A percentile compares a stretch with the other conserved stretches of the same genome.
These are phyloP conservation scores for Henricia sp. DNA, from an alignment of 53 echinoderm and acorn worm species.

Conservation along the genomic window DNA sequence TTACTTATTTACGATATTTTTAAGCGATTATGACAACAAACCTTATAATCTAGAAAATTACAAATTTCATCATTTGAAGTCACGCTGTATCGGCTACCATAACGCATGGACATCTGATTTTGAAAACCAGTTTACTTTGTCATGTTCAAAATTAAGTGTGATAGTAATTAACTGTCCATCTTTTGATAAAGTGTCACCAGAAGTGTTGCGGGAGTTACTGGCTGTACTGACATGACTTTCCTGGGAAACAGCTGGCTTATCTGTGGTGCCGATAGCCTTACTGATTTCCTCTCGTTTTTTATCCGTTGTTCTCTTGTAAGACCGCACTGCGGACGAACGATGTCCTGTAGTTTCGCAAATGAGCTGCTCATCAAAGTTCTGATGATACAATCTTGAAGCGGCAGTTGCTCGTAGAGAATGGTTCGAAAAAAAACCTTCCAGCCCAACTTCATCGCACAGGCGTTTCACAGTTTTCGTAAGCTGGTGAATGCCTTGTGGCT, in stretches of 20 bases:
- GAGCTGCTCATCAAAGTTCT: constrained; percentile 6
- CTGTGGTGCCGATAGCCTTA: too few relatives aligned
- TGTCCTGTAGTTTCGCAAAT: not conserved
- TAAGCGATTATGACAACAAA: too few relatives aligned
- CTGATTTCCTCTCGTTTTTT: not conserved
- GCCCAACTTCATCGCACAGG: not conserved
- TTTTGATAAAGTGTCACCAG: not conserved
- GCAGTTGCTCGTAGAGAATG: not conserved
- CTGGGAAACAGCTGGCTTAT: too few relatives aligned
- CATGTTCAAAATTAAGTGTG: too few relatives aligned
- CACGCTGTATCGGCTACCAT: too few relatives aligned
- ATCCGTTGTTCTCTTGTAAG: not conserved
- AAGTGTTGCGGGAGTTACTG: too few relatives aligned
- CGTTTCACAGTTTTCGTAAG: not conserved
- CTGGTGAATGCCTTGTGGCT: constrained; percentile 10
- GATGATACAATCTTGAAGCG: constrained; percentile 9
- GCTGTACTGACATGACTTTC: too few relatives aligned
- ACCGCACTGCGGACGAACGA: not conserved
- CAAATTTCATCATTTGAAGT: too few relatives aligned
- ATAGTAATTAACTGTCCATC: not conserved
- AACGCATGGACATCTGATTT: too few relatives aligned
- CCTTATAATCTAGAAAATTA: too few relatives aligned
- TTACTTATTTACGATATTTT: too few relatives aligned
- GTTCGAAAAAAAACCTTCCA: not conserved
- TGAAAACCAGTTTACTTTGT: too few relatives aligned